Evolutionary conservation across 1,140 invertebrate species (phyloP), one percentile per base, ranked within the genome.

Genomic region (Augochlora pura): DNA sequence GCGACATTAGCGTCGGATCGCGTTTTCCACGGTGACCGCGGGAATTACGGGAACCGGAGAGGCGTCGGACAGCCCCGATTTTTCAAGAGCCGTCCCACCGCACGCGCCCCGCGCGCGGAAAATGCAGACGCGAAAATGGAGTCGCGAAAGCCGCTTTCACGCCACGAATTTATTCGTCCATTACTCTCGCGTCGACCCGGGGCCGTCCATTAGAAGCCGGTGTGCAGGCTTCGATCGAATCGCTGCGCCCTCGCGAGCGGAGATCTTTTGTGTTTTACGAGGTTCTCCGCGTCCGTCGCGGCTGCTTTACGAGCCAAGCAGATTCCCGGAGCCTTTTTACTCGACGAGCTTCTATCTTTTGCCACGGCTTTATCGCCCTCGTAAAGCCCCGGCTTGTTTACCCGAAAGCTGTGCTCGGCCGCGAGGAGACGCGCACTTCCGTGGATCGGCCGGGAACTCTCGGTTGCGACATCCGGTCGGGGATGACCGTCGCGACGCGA

Each of bases 21-120:
- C 72, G 84, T 83, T 87, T 88, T 82, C 42, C 81, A 87, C 82
- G 82, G 64, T 14, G 64, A 81, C 27, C 77, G 68, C 38, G 62
- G 63, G 68, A 62, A 83, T 87, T 77, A 67, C 46, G 69, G 64
- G 62, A 16, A 46, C 42, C 9, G 42, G 9, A 5, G 80, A 59
- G 5, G 21, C 46, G 27, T 14, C n/a, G 25, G 21, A 9, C 27
- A 23, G n/a, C 27, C 9, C 39, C n/a, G 42, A 82, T 81, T 76
- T 65, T 81, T 60, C 59, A 39, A 32, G 10, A 1, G 0, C n/a
- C 49, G 49, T 18, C 16, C 0, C 7, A 14, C 12, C 16, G 49
- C 42, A 23, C 23, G 2, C 42, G 14, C 10, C 18, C 2, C 65
- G 18, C 18, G n/a, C n/a, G n/a, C n/a, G n/a, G 18, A 52, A 21